These are phyloP conservation scores for Drosophila antonietae DNA, from an alignment of 2,888 invertebrate genomes.

Conservation along the genomic window DNA sequence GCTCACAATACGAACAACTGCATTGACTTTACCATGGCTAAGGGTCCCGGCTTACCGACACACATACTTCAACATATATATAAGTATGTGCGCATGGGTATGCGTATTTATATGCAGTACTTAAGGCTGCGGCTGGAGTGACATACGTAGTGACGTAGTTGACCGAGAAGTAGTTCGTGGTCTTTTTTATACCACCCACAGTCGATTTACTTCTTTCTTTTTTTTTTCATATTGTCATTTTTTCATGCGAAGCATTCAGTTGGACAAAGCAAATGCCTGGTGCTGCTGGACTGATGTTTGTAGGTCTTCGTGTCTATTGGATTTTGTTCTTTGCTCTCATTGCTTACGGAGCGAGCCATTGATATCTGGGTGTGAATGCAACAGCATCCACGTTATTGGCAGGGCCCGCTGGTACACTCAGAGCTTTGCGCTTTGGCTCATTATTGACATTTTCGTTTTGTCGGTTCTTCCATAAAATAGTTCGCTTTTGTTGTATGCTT, in stretches of 20 bases:
- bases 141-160: slow-evolving; percentile 28
- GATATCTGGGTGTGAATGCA: slow-evolving; percentile 55
- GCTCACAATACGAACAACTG: slow-evolving; percentile 37
- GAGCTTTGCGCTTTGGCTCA: slow-evolving; percentile 16
- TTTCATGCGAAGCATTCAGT: slow-evolving; percentile 63
- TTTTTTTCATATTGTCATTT: slow-evolving; percentile 1
- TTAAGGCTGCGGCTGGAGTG: slow-evolving; percentile 11
- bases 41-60: neutral
- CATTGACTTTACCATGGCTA: slow-evolving; percentile 23
- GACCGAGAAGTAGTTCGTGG: slow-evolving; percentile 44
- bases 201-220: slow-evolving; percentile 55
- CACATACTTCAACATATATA: neutral
- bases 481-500: slow-evolving; percentile 62
- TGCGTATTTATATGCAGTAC: slow-evolving; percentile 6
- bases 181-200: slow-evolving; percentile 10
- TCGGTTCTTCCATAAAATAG: slow-evolving; percentile 17
- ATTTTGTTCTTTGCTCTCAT: slow-evolving; percentile 30
- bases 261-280: slow-evolving; percentile 69
- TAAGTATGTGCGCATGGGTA: neutral
- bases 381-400: slow-evolving; percentile 59
- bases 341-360: slow-evolving; percentile 44
- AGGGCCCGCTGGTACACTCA: slow-evolving; percentile 19
- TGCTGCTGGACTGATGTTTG: slow-evolving; percentile 37
- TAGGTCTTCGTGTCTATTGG: slow-evolving; percentile 18
- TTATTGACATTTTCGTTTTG: slow-evolving; percentile 39